A percentile compares a stretch with the other conserved stretches of the same genome.
Conservation (phyloP, 2,113 vertebrate genomes). For the Deroptyus accipitrinus region DNA sequence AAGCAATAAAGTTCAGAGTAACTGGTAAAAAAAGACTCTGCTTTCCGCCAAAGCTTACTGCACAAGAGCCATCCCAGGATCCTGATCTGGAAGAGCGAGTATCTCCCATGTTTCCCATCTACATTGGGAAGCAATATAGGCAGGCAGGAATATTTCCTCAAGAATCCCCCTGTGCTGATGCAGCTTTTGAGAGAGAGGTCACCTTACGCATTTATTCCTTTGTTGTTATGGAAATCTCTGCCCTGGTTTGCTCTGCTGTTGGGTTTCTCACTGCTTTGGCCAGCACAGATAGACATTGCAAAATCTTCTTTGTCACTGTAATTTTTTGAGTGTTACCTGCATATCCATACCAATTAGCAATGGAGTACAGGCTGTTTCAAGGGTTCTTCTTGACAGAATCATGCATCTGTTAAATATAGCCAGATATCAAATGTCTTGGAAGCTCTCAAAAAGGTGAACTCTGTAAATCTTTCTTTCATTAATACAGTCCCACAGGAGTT, state of each 20-base stretch:
- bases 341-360: not conserved
- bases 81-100: not conserved
- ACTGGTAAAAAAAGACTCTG: not conserved
- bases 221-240: not conserved
- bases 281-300: not conserved
- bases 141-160: not conserved
- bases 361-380: not conserved
- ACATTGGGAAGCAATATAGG: not conserved
- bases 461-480: not conserved
- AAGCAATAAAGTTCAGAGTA: not conserved
- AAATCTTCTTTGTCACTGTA: not conserved
- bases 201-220: not conserved
- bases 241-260: not conserved
- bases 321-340: not conserved
- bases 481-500: not conserved
- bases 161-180: not conserved
- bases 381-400: not conserved
- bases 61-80: not conserved
- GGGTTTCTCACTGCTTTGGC: not conserved
- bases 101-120: not conserved
- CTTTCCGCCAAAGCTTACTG: not conserved
- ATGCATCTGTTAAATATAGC: not conserved
- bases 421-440: not conserved
- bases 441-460: not conserved
- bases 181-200: not conserved